A percentile compares a stretch with the other conserved stretches of the same genome.
Evolutionary conservation across 2,113 vertebrate genomes (phyloP).

Genomic region (Columbina picui): DNA sequence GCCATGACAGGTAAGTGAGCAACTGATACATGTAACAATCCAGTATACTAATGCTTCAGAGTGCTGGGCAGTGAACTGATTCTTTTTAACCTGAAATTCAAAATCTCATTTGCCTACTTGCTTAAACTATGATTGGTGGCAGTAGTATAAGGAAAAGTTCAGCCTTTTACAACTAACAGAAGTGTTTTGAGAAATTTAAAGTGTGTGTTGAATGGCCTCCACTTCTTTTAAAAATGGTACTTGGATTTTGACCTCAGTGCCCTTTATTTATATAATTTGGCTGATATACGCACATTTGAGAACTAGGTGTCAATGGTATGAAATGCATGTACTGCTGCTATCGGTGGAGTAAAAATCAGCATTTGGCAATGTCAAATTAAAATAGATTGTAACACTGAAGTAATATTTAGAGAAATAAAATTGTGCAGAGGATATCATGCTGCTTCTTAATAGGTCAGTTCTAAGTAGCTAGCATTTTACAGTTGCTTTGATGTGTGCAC

Average conservation of each 20-base stretch:
- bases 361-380: not conserved
- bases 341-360: not conserved
- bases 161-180: not conserved
- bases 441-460: not conserved
- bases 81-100: not conserved
- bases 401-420: not conserved
- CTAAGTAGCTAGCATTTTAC: not conserved
- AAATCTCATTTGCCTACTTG: not conserved
- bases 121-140: not conserved
- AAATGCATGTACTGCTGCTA: not conserved
- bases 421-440: not conserved
- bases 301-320: not conserved
- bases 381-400: not conserved
- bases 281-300: not conserved
- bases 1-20: not conserved
- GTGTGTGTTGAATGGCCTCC: not conserved
- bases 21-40: rapidly evolving
- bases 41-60: not conserved
- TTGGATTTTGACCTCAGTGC: not conserved
- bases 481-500: not conserved
- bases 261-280: not conserved
- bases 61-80: not conserved
- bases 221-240: not conserved
- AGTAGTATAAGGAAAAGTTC: not conserved
- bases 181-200: not conserved